phyloP scores from a whole-genome alignment of 2,797 vertebrate species.

The Alca torda region DNA sequence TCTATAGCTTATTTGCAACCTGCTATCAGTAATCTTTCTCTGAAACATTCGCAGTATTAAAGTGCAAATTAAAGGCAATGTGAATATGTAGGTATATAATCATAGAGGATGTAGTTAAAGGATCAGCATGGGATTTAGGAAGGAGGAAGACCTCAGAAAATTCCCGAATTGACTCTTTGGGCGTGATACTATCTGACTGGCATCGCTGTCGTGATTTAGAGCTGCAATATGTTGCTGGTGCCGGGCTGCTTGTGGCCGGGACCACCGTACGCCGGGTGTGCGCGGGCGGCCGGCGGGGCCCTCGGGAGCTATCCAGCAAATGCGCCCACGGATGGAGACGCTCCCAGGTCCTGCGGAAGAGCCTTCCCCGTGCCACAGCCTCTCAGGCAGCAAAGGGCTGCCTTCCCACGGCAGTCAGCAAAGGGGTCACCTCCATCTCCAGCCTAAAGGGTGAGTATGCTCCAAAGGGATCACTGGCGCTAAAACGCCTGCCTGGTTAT shows the following conservation, averaged over 20 bases:
- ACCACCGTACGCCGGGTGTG: rapidly evolving
- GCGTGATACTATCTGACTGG: neutral
- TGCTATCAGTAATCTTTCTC: neutral
- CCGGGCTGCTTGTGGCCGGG: rapidly evolving
- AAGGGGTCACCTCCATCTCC: neutral
- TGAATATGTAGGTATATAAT: neutral
- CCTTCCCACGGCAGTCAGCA: neutral
- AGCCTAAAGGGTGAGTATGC: neutral
- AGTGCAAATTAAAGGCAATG: neutral
- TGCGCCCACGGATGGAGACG: rapidly evolving
- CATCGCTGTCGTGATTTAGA: neutral
- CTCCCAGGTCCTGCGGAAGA: rapidly evolving
- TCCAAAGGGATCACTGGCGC: neutral
- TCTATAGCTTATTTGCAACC: neutral
- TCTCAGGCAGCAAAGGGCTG: neutral
- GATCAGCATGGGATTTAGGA: neutral
- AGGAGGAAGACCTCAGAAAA: neutral
- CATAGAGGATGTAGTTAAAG: neutral
- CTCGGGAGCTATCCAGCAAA: slow-evolving; percentile 35
- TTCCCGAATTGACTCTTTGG: neutral
- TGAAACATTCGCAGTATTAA: neutral
- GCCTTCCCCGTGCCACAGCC: rapidly evolving
- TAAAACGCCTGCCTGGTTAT: neutral
- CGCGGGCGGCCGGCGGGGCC: rapidly evolving
- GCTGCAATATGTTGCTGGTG: too few relatives aligned